Conservation (phyloP, 2,888 invertebrate species). For the Tiphia femorata region DNA sequence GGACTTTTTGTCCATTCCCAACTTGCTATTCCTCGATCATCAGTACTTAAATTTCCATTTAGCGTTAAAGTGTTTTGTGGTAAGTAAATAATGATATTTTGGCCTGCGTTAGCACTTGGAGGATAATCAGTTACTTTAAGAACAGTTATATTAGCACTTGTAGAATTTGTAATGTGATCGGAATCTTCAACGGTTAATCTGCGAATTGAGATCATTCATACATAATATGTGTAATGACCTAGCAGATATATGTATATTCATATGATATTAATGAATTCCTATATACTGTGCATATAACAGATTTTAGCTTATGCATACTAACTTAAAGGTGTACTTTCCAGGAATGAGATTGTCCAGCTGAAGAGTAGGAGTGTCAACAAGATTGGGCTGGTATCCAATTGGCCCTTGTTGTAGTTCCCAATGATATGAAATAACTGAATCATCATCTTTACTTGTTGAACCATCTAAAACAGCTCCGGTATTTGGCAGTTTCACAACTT, state of each 20-base stretch:
- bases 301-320: slow-evolving; percentile 39
- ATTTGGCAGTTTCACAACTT: slow-evolving; percentile 90
- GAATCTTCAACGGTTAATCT: slow-evolving; percentile 91
- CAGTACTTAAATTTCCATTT: slow-evolving; percentile 91
- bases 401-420: slow-evolving; percentile 95
- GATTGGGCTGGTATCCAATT: slow-evolving; percentile 83
- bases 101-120: slow-evolving; percentile 93
- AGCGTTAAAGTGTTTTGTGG: slow-evolving; percentile 88
- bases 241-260: background rate
- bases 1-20: slow-evolving; percentile 97
- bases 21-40: slow-evolving; percentile 91
- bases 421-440: slow-evolving; percentile 87
- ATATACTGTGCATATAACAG: background rate
- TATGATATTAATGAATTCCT: slow-evolving; percentile 1
- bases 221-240: too few species aligned
- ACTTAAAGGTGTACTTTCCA: slow-evolving; percentile 90
- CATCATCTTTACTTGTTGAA: slow-evolving; percentile 83
- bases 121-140: slow-evolving; percentile 94
- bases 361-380: slow-evolving; percentile 85
- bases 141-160: slow-evolving; percentile 90
- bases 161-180: slow-evolving; percentile 87
- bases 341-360: slow-evolving; percentile 88
- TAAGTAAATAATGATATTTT: slow-evolving; percentile 89
- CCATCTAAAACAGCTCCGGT: slow-evolving; percentile 92
- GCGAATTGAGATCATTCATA: slow-evolving; percentile 33